These are phyloP conservation scores for Pyxicephalus adspersus DNA, from an alignment of 2,113 vertebrate genomes.

Conservation along the genomic window DNA sequence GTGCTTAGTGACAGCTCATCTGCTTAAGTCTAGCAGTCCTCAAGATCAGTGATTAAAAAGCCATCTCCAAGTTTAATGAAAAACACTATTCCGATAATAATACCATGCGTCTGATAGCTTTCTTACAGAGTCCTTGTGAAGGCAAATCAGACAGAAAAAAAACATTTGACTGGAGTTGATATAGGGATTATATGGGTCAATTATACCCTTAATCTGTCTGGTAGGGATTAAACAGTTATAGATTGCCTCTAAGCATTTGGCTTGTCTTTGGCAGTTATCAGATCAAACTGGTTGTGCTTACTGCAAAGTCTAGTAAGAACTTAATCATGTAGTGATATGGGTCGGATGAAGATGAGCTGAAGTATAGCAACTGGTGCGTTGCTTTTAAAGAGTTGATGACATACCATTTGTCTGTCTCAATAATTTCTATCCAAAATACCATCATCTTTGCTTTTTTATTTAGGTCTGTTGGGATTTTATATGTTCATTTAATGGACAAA, in stretches of 20 bases:
- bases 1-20: conserved; percentile 90
- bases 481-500: background rate
- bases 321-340: conserved; percentile 73
- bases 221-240: conserved; percentile 88
- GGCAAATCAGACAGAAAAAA: conserved; percentile 69
- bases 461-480: background rate
- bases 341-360: conserved; percentile 58
- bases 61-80: conserved; percentile 85
- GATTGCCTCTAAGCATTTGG: conserved; percentile 94
- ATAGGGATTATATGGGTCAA: conserved; percentile 96
- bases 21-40: conserved; percentile 84
- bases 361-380: conserved; percentile 53
- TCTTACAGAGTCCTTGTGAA: conserved; percentile 70
- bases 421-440: background rate
- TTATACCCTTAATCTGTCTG: conserved; percentile 99
- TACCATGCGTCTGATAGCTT: conserved; percentile 68
- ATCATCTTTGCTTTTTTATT: background rate
- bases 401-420: conserved; percentile 71
- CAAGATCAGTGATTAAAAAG: conserved; percentile 96
- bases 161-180: conserved; percentile 84
- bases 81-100: conserved; percentile 82
- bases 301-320: conserved; percentile 77
- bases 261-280: conserved; percentile 94
- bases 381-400: conserved; percentile 66
- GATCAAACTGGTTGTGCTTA: conserved; percentile 86